phyloP scores from a whole-genome alignment of 2,888 invertebrate species.

The Pyrgus malvae region DNA sequence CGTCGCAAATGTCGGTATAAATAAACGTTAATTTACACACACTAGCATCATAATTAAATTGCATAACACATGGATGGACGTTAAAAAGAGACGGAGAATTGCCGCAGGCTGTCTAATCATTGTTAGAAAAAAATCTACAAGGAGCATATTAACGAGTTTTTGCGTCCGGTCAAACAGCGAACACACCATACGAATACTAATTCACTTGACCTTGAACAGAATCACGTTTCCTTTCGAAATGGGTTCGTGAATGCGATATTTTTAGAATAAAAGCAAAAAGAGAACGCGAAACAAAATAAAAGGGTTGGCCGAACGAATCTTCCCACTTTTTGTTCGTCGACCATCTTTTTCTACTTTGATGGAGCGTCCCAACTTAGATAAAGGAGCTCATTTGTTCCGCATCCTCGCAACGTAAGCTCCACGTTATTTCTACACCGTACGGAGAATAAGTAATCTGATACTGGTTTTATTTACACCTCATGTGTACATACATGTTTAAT shows the following conservation, averaged over 20 bases:
- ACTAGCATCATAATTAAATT: conserved; percentile 35
- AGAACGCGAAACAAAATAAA: conserved; percentile 66
- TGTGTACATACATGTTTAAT: background rate
- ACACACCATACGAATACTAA: conserved; percentile 77
- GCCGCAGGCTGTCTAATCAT: conserved; percentile 61
- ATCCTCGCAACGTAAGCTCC: conserved; percentile 33
- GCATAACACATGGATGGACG: conserved; percentile 39
- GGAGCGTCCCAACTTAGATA: conserved; percentile 55
- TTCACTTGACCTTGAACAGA: conserved; percentile 74
- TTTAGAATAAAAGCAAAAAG: conserved; percentile 79
- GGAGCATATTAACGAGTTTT: conserved; percentile 73
- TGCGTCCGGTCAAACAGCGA: conserved; percentile 74
- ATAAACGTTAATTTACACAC: background rate
- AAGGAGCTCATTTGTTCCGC: conserved; percentile 46
- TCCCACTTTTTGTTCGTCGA: conserved; percentile 65
- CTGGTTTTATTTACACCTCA: conserved; percentile 2
- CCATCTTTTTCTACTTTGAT: conserved; percentile 61
- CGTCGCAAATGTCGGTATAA: too few species aligned
- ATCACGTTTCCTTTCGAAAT: conserved; percentile 82
- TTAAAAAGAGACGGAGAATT: conserved; percentile 35
- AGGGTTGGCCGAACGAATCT: conserved; percentile 70
- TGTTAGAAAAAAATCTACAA: conserved; percentile 65
- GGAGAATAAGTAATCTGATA: background rate
- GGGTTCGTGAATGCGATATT: conserved; percentile 79
- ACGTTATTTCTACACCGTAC: conserved; percentile 6